Percentiles rank a stretch among this genome's conserved stretches.
Evolutionary conservation across 1,140 invertebrate genomes (phyloP).

Genomic region (Drosophila sturtevanti): DNA sequence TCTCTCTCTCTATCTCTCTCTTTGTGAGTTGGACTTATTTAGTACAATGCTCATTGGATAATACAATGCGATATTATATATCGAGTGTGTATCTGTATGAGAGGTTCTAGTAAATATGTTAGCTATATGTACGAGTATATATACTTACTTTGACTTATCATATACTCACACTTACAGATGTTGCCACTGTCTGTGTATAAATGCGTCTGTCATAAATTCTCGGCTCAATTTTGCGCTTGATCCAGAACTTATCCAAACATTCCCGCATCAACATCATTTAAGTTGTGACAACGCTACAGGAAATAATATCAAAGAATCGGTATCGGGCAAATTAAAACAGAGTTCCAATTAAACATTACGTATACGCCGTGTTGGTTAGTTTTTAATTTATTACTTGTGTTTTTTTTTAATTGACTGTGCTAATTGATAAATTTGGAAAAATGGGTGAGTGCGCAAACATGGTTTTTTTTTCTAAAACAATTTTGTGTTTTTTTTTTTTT

Average conservation of each 20-base stretch:
- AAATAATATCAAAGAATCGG: slow-evolving; percentile 12
- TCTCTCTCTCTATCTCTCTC: slow-evolving; percentile 14
- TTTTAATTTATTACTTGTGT: background rate
- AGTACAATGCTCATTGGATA: slow-evolving; percentile 44
- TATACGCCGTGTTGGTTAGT: background rate
- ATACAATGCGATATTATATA: slow-evolving; percentile 10
- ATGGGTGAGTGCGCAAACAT: slow-evolving; percentile 60
- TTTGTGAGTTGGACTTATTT: slow-evolving; percentile 3
- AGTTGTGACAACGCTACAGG: slow-evolving; percentile 29
- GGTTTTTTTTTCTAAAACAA: slow-evolving; percentile 7
- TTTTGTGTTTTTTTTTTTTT: slow-evolving; percentile 9
- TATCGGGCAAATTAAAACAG: background rate
- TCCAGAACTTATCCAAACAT: slow-evolving; percentile 53
- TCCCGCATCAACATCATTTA: slow-evolving; percentile 44
- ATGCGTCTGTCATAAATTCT: slow-evolving; percentile 61
- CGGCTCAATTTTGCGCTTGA: slow-evolving; percentile 46
- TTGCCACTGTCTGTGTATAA: slow-evolving; percentile 41
- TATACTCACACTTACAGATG: slow-evolving; percentile 43
- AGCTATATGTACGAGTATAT: no score
- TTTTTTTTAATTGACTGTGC: slow-evolving; percentile 29
- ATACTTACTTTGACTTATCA: slow-evolving; percentile 34
- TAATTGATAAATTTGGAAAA: slow-evolving; percentile 54
- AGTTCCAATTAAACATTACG: background rate
- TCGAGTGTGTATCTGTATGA: slow-evolving; percentile 3
- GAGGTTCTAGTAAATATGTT: slow-evolving; percentile 17